Conservation (phyloP, 2,797 vertebrate species). For the Myiotriccus ornatus region DNA sequence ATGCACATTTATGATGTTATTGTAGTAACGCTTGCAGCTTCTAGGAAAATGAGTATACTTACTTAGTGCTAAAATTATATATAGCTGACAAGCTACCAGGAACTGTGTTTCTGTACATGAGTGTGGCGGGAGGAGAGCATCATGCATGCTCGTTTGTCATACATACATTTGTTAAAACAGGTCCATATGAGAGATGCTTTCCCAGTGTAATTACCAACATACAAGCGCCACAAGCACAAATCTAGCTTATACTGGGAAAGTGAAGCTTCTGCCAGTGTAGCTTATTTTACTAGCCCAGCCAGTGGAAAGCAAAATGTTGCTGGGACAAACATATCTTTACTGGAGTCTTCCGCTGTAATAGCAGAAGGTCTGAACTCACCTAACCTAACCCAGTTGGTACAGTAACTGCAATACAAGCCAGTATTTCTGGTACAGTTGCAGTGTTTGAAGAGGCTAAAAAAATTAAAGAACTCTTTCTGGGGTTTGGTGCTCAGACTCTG, state of each 20-base stretch:
- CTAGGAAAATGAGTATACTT: conserved; percentile 30
- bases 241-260: not conserved
- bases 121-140: not conserved
- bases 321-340: not conserved
- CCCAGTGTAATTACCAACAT: not conserved
- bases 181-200: not conserved
- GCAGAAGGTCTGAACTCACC: not conserved
- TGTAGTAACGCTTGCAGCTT: conserved; percentile 33
- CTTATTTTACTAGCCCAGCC: not conserved
- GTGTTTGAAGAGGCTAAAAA: not conserved
- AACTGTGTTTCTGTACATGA: not conserved
- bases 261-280: not conserved
- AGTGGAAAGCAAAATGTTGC: not conserved
- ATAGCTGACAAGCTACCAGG: conserved; percentile 24
- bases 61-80: conserved; percentile 37
- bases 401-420: not conserved
- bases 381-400: not conserved
- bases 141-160: not conserved
- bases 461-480: not conserved
- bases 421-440: not conserved
- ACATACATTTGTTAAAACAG: not conserved
- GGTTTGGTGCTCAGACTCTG: not conserved
- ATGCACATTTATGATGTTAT: not conserved
- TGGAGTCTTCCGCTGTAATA: not conserved
- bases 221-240: not conserved